Evolutionary conservation across 2,113 vertebrate genomes (phyloP), one percentile per base, ranked within the genome.

Genomic region (Suricata suricatta): DNA sequence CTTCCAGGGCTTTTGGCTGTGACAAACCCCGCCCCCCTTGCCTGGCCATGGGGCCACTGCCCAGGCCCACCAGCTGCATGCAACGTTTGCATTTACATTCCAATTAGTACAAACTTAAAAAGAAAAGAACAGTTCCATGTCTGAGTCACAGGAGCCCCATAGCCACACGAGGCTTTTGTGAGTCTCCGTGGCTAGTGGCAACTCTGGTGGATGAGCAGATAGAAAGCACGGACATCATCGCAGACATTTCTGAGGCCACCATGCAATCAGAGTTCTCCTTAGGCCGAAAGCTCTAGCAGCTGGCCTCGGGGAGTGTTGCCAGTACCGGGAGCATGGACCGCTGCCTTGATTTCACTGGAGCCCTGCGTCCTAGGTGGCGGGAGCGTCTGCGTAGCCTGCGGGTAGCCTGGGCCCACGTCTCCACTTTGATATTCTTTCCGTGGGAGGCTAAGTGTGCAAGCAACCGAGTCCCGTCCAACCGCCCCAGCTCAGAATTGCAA

Each of bases 401-500:
- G 27, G 35, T 17, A 10, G 66, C 29, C 3, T 2, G n/a, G 33
- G 33, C 66, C 31, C 7, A 3, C 60, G 29, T 17, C 33, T n/a
- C 68, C 16, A 7, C 72, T 11, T 23, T 60, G 33, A 1, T 1
- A 0, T 54, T 50, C 23, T 80, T 77, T 63, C 11, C 4, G 3
- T 15, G 66, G 29, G 31, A 68, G 15, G 27, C 11, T 4, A 7
- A 23, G 27, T 38, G 9, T 1, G 0, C 25, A 47, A 77, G 68
- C 52, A 72, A 11, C 0, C 6, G 66, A 63, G 31, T 64, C 77
- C 44, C 1, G 0, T 35, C 23, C 15, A 2, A 1, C 66, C 1
- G 0, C 72, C 54, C 41, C 0, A 0, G 16, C 5, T 41, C 38
- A 77, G 60, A 66, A 54, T 21, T 15, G 41, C 25, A 54, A 57